Conservation (phyloP, 2,888 invertebrate species). For the Mimas tiliae region DNA sequence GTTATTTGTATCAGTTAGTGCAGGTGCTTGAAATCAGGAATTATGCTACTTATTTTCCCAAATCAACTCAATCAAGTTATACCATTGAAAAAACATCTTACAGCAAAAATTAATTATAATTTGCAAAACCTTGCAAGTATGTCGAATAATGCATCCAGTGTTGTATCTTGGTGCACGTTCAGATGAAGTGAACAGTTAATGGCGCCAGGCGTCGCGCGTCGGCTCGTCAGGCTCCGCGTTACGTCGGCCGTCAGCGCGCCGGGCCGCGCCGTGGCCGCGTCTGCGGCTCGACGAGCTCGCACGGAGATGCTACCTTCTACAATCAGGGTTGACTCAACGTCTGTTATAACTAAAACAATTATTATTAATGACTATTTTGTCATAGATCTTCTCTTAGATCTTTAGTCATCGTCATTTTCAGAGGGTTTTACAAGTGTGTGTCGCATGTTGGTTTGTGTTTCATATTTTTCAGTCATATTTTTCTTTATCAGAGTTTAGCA, state of each 20-base stretch:
- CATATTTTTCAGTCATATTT: not conserved
- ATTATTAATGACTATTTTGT: no score
- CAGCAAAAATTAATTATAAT: no score
- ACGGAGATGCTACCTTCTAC: not conserved
- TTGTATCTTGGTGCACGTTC: not conserved
- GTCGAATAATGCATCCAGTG: not conserved
- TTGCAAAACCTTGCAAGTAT: not conserved
- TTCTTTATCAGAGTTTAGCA: not conserved
- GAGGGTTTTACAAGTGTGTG: not conserved
- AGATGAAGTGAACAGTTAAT: slow-evolving; percentile 4
- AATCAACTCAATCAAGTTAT: no score
- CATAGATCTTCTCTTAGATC: no score
- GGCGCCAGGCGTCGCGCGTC: not conserved
- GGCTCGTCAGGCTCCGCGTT: slow-evolving; percentile 13
- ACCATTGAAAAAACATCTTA: no score
- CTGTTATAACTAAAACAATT: no score
- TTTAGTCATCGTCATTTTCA: no score
- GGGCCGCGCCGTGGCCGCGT: slow-evolving; percentile 14
- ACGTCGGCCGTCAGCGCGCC: slow-evolving; percentile 3
- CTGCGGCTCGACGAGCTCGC: slow-evolving; percentile 20
- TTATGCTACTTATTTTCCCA: no score
- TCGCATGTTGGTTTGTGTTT: not conserved
- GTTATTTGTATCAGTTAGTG: no score
- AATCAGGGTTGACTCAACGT: slow-evolving; percentile 3
- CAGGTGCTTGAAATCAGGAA: no score